Evolutionary conservation across 2,888 invertebrate genomes (phyloP).

Genomic region (Pollenia angustigena): DNA sequence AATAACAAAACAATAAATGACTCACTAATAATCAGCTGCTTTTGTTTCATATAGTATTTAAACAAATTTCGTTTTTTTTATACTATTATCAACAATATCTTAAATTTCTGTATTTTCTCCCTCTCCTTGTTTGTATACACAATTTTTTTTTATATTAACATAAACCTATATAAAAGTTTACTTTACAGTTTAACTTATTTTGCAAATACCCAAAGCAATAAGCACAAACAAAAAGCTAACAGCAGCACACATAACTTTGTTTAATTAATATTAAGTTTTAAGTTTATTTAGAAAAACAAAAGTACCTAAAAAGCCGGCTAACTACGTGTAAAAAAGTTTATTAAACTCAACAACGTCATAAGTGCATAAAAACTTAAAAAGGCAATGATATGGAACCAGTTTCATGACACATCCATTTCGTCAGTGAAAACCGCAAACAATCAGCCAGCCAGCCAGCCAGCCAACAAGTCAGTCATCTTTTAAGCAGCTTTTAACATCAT

Average conservation of each 20-base stretch:
- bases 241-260: constrained; percentile 1
- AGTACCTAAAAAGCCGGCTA: constrained; percentile 46
- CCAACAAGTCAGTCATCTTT: constrained; percentile 22
- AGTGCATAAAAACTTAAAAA: constrained; percentile 21
- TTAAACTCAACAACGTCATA: constrained; percentile 63
- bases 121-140: neutral
- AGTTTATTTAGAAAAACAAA: constrained; percentile 1
- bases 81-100: neutral
- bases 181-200: neutral
- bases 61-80: neutral
- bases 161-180: neutral
- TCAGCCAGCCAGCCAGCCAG: constrained; percentile 3
- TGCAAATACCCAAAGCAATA: neutral
- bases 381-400: constrained; percentile 67
- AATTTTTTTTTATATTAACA: neutral
- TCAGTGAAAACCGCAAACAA: constrained; percentile 24
- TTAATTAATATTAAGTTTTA: constrained; percentile 26
- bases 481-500: neutral
- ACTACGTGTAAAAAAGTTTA: constrained; percentile 55
- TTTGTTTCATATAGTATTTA: constrained; percentile 9
- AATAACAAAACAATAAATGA: constrained; percentile 50
- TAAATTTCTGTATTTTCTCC: neutral
- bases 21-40: constrained; percentile 58
- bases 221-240: neutral
- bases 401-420: constrained; percentile 61